Evolutionary conservation across 2,797 vertebrate species (phyloP), one percentile per base, ranked within the genome.

Genomic region (Periparus ater): DNA sequence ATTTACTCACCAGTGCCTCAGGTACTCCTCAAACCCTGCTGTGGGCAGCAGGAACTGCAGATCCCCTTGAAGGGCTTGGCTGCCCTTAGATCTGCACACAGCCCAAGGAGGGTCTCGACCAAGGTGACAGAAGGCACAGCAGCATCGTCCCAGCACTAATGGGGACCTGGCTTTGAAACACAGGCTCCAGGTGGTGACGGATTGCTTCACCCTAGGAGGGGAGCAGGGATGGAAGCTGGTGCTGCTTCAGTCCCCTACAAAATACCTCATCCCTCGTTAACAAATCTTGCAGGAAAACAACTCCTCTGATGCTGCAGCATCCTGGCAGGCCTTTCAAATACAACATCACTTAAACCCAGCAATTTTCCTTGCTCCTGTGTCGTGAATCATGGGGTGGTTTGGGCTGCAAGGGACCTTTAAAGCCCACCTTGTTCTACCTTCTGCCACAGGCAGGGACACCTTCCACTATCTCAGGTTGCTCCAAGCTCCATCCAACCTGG

Each of bases 401-500:
- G 55, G 17, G 18, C 2, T 42, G 40, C 15, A 36, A 61, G 15
- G 4, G 27, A 32, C 13, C 15, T 50, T 61, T 14, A 26, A 22
- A 36, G 6, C 1, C 14, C 26, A 23, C 25, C n/a, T 17, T 0
- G 0, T 51, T 0, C 38, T n/a, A n/a, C 11, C 6, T 11, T 3
- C 23, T 27, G 34, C 21, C 48, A 26, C 3, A 10, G 17, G 3
- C 40, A 74, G 54, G 34, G 54, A 32, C 32, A 42, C 3, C 18
- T 48, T 20, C 17, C 62, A 55, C 26, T 10, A 0, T 5, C 18
- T 26, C 55, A 68, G 27, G 26, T 0, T 36, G 15, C 14, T 67
- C 47, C 54, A 9, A 81, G 10, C 20, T 17, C 47, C 1, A 10
- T 54, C 47, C 61, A 74, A 0, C 34, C 30, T 10, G 21, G 7